These are phyloP conservation scores for Sminthurinus aureus DNA, from an alignment of 2,888 invertebrate species.

Conservation along the genomic window DNA sequence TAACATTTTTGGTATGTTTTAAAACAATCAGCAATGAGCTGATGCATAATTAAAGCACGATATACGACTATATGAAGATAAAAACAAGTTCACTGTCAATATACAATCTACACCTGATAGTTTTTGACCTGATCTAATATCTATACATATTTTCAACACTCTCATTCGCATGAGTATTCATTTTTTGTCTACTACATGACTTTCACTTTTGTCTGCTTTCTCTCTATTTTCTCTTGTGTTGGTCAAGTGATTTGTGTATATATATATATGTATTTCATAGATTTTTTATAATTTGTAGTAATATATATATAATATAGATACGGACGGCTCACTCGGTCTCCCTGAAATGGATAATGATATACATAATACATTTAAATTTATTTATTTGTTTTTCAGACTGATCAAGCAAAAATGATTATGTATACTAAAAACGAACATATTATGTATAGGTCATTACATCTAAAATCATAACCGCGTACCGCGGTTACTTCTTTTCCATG, in stretches of 20 bases:
- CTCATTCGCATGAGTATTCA: background rate
- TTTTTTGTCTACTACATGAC: background rate
- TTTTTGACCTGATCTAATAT: background rate
- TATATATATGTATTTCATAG: background rate
- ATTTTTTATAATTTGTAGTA: background rate
- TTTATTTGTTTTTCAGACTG: constrained; percentile 30
- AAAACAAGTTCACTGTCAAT: background rate
- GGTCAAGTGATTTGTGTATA: background rate
- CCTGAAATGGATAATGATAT: constrained; percentile 35
- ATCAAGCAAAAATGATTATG: constrained; percentile 24
- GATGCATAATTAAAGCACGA: constrained; percentile 2
- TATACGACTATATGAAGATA: constrained; percentile 15
- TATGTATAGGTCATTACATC: background rate
- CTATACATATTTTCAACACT: background rate
- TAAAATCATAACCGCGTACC: background rate
- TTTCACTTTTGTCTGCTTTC: background rate
- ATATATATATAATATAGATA: background rate
- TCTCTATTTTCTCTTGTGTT: background rate
- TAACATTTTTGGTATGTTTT: background rate
- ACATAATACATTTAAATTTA: constrained; percentile 17
- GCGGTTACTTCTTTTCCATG: constrained; percentile 11
- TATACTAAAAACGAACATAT: too few relatives aligned
- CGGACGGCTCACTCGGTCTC: constrained; percentile 33
- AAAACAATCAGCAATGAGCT: background rate
- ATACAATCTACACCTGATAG: background rate